Conservation (phyloP, 2,888 invertebrate species). For the Pterostichus madidus region DNA sequence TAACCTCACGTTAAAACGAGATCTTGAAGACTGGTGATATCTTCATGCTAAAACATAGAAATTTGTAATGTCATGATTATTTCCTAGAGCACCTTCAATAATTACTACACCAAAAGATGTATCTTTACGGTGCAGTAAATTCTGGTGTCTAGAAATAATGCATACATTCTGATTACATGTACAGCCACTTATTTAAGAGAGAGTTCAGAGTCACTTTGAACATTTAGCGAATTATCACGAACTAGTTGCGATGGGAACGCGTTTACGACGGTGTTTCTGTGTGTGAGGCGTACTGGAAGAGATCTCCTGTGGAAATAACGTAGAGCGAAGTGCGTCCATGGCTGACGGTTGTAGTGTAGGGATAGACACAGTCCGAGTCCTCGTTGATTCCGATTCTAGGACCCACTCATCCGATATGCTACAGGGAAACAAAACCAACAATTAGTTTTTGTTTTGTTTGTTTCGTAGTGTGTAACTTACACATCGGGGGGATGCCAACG, state of each 20-base stretch:
- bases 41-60: conserved; percentile 56
- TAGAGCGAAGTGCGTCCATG: conserved; percentile 79
- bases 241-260: conserved; percentile 68
- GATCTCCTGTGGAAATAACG: conserved; percentile 76
- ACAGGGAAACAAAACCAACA: conserved; percentile 70
- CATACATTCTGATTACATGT: conserved; percentile 64
- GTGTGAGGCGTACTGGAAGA: conserved; percentile 19
- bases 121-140: conserved; percentile 17
- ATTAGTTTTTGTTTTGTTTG: neutral
- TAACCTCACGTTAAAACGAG: conserved; percentile 20
- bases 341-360: conserved; percentile 78
- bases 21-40: conserved; percentile 5
- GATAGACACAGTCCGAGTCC: conserved; percentile 82
- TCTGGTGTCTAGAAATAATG: conserved; percentile 30
- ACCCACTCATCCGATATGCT: conserved; percentile 94
- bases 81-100: conserved; percentile 43
- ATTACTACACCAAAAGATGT: conserved; percentile 16
- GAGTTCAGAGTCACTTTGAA: conserved; percentile 46
- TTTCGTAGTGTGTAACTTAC: conserved; percentile 80
- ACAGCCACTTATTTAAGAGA: conserved; percentile 48
- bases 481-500: conserved; percentile 92
- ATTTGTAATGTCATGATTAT: conserved; percentile 60
- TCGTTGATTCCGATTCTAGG: conserved; percentile 84
- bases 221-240: conserved; percentile 63
- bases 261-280: conserved; percentile 76